Percentiles rank a stretch among this genome's conserved stretches.
phyloP scores from a whole-genome alignment of 1,140 invertebrate genomes.

The Metopolophium dirhodum region DNA sequence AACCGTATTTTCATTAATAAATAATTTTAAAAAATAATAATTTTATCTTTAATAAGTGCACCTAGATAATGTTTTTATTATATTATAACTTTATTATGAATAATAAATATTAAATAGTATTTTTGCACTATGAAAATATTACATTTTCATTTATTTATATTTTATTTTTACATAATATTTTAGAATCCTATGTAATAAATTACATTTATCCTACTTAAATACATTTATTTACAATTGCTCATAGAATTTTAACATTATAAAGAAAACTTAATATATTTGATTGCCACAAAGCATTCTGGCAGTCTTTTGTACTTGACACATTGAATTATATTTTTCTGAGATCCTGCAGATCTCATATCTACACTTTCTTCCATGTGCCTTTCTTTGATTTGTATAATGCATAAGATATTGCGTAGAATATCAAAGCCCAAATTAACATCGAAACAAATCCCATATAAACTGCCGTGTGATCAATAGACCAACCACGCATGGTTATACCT shows the following conservation, averaged over 20 bases:
- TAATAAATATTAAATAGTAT: constrained; percentile 39
- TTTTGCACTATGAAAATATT: constrained; percentile 40
- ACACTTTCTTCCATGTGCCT: constrained; percentile 40
- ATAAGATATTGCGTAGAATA: constrained; percentile 41
- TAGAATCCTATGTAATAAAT: not conserved
- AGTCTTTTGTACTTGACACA: constrained; percentile 56
- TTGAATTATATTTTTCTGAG: constrained; percentile 39
- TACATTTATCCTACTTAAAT: constrained; percentile 40
- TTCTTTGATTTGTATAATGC: constrained; percentile 43
- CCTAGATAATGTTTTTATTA: constrained; percentile 6
- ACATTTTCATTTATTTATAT: constrained; percentile 17
- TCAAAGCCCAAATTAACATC: constrained; percentile 46
- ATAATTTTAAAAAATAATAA: constrained; percentile 42
- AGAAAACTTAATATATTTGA: constrained; percentile 29
- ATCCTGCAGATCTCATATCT: constrained; percentile 35
- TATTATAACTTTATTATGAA: constrained; percentile 11
- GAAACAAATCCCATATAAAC: constrained; percentile 54
- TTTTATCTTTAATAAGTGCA: constrained; percentile 30
- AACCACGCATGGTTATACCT: constrained; percentile 54
- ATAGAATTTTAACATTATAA: constrained; percentile 11
- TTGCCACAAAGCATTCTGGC: constrained; percentile 54
- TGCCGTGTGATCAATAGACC: constrained; percentile 4
- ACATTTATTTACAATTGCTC: constrained; percentile 40
- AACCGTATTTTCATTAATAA: constrained; percentile 37
- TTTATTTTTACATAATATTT: constrained; percentile 25